Evolutionary conservation across 2,113 vertebrate species (phyloP).

Genomic region (Limanda limanda): DNA sequence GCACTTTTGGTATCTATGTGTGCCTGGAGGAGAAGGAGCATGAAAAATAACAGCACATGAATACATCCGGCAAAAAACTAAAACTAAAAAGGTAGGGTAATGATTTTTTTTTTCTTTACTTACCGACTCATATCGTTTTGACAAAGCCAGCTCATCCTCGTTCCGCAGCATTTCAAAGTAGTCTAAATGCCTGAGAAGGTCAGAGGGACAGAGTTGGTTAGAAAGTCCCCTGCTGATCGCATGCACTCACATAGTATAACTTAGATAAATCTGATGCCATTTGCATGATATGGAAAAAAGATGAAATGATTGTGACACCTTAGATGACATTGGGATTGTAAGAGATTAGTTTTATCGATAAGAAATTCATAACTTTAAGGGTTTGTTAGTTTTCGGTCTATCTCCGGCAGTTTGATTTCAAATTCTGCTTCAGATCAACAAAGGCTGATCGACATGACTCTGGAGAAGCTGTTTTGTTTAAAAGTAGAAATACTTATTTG

Average conservation of each 20-base stretch:
- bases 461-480: background rate
- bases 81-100: background rate
- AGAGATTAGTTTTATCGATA: background rate
- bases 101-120: background rate
- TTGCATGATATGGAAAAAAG: background rate
- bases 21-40: constrained; percentile 79
- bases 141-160: constrained; percentile 96
- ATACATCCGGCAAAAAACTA: background rate
- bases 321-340: background rate
- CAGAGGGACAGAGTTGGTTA: background rate
- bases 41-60: background rate
- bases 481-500: background rate
- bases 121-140: constrained; percentile 96
- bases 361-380: background rate
- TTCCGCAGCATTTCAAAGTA: constrained; percentile 99
- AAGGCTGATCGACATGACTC: too few relatives aligned
- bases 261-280: background rate
- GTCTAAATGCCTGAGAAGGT: constrained; percentile 91
- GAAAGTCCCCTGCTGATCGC: background rate
- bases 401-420: too few relatives aligned
- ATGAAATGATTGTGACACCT: background rate
- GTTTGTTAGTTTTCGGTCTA: too few relatives aligned
- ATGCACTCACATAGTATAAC: too few relatives aligned
- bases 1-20: constrained; percentile 99
- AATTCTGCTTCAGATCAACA: too few relatives aligned